These are phyloP conservation scores for Leptarthrus brevirostris DNA, from an alignment of 2,888 invertebrate genomes.

Conservation along the genomic window DNA sequence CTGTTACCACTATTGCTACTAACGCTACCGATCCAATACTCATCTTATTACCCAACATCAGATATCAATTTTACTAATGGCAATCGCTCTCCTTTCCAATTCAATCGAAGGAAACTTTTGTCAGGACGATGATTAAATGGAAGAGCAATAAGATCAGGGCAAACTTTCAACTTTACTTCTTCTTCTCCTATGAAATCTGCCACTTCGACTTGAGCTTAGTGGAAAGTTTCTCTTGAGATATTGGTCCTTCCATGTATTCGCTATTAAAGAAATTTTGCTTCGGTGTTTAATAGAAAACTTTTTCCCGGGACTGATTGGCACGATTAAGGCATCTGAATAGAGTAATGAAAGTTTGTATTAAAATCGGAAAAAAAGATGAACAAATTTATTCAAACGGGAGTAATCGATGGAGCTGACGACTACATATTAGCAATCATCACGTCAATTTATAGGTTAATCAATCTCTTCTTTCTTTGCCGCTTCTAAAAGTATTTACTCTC, in stretches of 20 bases:
- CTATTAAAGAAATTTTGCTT: neutral
- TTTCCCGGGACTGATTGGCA: neutral
- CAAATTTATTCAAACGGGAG: too few relatives aligned
- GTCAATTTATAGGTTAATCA: too few relatives aligned
- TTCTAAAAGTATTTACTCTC: too few relatives aligned
- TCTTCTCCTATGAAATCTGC: neutral
- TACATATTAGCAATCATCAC: too few relatives aligned
- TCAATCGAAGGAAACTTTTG: slow-evolving; percentile 26
- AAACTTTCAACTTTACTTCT: neutral
- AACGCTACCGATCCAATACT: neutral
- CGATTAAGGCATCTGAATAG: neutral
- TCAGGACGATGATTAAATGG: slow-evolving; percentile 33
- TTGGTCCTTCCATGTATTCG: neutral
- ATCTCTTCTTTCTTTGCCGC: too few relatives aligned
- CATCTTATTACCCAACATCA: slow-evolving; percentile 34
- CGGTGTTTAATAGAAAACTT: neutral
- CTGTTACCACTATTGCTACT: neutral
- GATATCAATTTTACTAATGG: slow-evolving; percentile 37
- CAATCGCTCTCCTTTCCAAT: slow-evolving; percentile 1
- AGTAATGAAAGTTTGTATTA: neutral
- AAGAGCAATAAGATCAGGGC: slow-evolving; percentile 1
- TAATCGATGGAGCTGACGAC: too few relatives aligned
- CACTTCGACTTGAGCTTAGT: neutral
- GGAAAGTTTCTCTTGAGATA: slow-evolving; percentile 12
- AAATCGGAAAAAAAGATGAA: neutral